Evolutionary conservation across 2,888 invertebrate species (phyloP).

Genomic region (Fabriciana adippe): DNA sequence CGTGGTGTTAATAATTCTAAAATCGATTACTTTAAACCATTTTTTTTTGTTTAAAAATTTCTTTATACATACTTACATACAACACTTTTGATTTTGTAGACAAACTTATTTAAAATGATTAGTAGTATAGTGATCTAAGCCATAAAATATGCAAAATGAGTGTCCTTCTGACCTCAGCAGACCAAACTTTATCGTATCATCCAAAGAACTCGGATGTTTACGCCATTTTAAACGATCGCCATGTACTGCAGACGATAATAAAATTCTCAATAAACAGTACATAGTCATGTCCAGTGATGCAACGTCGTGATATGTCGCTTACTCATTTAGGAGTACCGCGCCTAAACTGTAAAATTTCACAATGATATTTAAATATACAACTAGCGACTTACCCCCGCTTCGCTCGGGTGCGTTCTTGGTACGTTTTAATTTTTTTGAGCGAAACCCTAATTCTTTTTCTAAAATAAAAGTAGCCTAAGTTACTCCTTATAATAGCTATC

Average conservation of each 20-base stretch:
- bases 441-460: no score
- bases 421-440: no score
- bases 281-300: conserved; percentile 55
- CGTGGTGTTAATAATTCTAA: background rate
- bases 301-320: conserved; percentile 41
- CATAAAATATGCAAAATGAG: background rate
- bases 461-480: no score
- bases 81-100: no score
- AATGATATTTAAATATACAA: background rate
- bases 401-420: no score
- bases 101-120: background rate
- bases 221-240: conserved; percentile 29
- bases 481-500: no score
- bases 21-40: background rate
- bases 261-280: conserved; percentile 57
- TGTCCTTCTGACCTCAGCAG: background rate
- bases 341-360: conserved; percentile 13
- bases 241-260: conserved; percentile 49
- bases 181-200: conserved; percentile 47
- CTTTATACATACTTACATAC: background rate
- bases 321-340: conserved; percentile 26
- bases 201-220: conserved; percentile 53
- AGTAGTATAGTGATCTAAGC: background rate
- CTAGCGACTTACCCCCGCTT: no score
- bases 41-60: background rate